Base-by-base conservation (phyloP, 1,140 invertebrate genomes). In the Drosophila paulistorum region DNA sequence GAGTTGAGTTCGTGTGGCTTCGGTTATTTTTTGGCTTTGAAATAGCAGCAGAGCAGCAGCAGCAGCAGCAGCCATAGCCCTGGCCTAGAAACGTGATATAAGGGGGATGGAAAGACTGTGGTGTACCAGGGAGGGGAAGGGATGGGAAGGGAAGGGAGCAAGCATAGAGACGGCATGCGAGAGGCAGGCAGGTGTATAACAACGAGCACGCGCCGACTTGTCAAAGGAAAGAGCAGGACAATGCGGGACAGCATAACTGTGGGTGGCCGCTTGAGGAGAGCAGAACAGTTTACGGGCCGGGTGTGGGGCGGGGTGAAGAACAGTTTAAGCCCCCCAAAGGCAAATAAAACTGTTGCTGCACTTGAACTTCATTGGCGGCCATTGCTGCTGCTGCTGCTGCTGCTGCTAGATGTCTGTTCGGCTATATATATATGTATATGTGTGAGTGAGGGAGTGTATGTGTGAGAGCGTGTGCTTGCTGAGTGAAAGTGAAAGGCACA, bases 301-400 rank as follows among this genome's bases (percentile, higher is more conserved):
- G 39, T 39, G 7, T 9, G 0, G 4, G 35, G 14, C 6, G 14
- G 37, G 60, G 35, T 45, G 45, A 20, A 51, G 45, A 20, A 62
- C 17, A 58, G 60, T 39, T 48, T 37, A 48, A 67, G 35, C 57
- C 41, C 60, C 66, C 71, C 60, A 51, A 51, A 73, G 67, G 80
- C 71, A 81, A 73, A 77, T 74, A 74, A 71, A 81, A 81, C 67
- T 68, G 81, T 89, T 89, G 84, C 84, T 89, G 84, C 84, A 89
- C 84, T 89, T 89, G 84, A 89, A 89, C 84, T 89, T 89, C 84
- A 84, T 72, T 89, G 77, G 65, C 60, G 70, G 80, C 69, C 84
- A 79, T 68, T 68, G 71, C 62, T 48, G 37, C 9, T 65, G 68
- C 63, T 37, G 17, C 0, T 58, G 17, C 54, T 63, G 58, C 10